Percentiles rank a stretch among this genome's conserved stretches.
Evolutionary conservation across 2,888 invertebrate genomes (phyloP).

Genomic region (Tetropium fuscum): DNA sequence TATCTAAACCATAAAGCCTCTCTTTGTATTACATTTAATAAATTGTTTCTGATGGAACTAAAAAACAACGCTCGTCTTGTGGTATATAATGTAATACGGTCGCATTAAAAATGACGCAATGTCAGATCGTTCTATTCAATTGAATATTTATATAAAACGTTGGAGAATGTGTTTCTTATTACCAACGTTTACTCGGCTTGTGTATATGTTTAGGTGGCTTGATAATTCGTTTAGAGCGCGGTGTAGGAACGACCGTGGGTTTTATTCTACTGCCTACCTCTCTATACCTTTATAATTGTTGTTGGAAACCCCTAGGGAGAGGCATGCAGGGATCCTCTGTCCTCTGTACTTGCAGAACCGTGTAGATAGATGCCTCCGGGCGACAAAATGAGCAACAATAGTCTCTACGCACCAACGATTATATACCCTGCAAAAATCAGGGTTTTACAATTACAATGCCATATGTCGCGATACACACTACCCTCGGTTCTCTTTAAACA

Average conservation of each 20-base stretch:
- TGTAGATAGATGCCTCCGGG: slow-evolving; percentile 33
- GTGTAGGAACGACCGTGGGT: slow-evolving; percentile 31
- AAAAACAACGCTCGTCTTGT: slow-evolving; percentile 16
- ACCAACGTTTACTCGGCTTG: slow-evolving; percentile 22
- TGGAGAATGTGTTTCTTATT: slow-evolving; percentile 20
- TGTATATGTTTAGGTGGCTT: slow-evolving; percentile 31
- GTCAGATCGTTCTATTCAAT: slow-evolving; percentile 6
- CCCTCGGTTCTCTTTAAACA: slow-evolving; percentile 34
- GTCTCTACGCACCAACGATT: slow-evolving; percentile 42
- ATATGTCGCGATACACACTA: slow-evolving; percentile 43
- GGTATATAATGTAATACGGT: slow-evolving; percentile 1
- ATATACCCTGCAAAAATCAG: slow-evolving; percentile 45
- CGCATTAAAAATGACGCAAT: slow-evolving; percentile 15
- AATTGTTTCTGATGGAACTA: slow-evolving; percentile 11
- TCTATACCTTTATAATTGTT: slow-evolving; percentile 57
- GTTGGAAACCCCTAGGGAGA: slow-evolving; percentile 55
- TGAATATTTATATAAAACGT: slow-evolving; percentile 19
- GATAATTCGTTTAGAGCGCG: slow-evolving; percentile 30
- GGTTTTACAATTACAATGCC: slow-evolving; percentile 34
- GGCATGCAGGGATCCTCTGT: slow-evolving; percentile 37
- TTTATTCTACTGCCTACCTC: slow-evolving; percentile 50
- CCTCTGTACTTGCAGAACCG: neutral
- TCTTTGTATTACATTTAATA: slow-evolving; percentile 21
- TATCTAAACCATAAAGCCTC: slow-evolving; percentile 9
- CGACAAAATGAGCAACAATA: slow-evolving; percentile 44